These are phyloP conservation scores for Panzeria rudis DNA, from an alignment of 2,888 invertebrate genomes.

Conservation along the genomic window DNA sequence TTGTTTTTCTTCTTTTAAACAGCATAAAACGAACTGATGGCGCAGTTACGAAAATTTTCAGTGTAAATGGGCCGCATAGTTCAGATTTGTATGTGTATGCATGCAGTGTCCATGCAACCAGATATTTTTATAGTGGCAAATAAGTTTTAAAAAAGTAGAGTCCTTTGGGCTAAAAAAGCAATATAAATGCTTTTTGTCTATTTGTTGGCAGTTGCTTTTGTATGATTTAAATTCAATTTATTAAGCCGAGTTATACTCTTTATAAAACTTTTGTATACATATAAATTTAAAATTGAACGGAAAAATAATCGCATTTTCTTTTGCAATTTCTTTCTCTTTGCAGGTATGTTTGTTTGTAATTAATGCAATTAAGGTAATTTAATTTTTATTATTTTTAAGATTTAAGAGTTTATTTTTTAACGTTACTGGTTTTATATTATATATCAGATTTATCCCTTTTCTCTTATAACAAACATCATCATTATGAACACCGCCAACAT, in stretches of 20 bases:
- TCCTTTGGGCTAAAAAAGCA: conserved; percentile 52
- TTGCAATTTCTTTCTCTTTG: conserved; percentile 10
- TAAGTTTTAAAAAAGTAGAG: not conserved
- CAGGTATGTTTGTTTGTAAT: conserved; percentile 42
- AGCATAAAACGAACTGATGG: conserved; percentile 4
- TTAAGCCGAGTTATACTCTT: not conserved
- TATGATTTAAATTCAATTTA: conserved; percentile 58
- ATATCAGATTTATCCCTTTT: conserved; percentile 15
- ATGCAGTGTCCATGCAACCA: not conserved
- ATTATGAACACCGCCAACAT: not conserved
- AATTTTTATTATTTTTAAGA: conserved; percentile 19
- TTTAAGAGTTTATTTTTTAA: conserved; percentile 1
- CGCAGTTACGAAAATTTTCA: conserved; percentile 24
- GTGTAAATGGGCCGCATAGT: conserved; percentile 25
- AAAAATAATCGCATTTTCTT: conserved; percentile 5
- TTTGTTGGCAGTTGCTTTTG: conserved; percentile 34
- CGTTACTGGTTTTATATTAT: not conserved
- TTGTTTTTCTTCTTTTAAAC: not conserved
- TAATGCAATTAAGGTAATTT: conserved; percentile 37
- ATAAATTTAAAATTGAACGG: not conserved
- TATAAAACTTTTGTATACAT: not conserved
- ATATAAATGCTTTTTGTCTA: conserved; percentile 46
- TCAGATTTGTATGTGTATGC: not conserved
- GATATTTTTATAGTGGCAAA: conserved; percentile 18
- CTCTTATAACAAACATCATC: not conserved